Conservation (phyloP, 1,140 invertebrate genomes). For the Sogatella furcifera region DNA sequence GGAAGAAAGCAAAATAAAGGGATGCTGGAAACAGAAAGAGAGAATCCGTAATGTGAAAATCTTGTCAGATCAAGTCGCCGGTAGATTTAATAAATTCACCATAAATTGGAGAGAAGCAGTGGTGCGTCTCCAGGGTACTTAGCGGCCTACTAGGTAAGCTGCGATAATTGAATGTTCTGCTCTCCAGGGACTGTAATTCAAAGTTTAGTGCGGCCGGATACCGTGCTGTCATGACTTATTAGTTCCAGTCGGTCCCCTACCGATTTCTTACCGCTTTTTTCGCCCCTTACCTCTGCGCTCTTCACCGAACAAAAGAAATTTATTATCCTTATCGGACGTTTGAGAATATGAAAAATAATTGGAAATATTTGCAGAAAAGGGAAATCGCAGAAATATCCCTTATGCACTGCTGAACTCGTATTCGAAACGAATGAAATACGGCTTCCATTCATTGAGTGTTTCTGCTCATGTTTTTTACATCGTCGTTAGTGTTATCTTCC, state of each 20-base stretch:
- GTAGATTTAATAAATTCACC: constrained; percentile 4
- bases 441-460: no score
- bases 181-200: background rate
- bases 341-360: constrained; percentile 1
- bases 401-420: no score
- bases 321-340: background rate
- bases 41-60: constrained; percentile 2
- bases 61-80: background rate
- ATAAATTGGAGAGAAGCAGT: constrained; percentile 1
- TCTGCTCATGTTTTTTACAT: no score
- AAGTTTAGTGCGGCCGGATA: background rate
- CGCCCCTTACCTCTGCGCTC: background rate
- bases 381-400: background rate
- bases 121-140: constrained; percentile 1
- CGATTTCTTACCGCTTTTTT: background rate
- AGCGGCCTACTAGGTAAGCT: background rate
- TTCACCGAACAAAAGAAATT: background rate
- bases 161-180: constrained; percentile 2
- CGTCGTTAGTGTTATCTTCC: no score
- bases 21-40: background rate
- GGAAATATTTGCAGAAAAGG: background rate
- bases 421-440: no score
- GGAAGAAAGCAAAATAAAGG: no score
- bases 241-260: background rate
- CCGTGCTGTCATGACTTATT: background rate